phyloP scores from a whole-genome alignment of 2,113 vertebrate genomes.

The Saguinus imperator region DNA sequence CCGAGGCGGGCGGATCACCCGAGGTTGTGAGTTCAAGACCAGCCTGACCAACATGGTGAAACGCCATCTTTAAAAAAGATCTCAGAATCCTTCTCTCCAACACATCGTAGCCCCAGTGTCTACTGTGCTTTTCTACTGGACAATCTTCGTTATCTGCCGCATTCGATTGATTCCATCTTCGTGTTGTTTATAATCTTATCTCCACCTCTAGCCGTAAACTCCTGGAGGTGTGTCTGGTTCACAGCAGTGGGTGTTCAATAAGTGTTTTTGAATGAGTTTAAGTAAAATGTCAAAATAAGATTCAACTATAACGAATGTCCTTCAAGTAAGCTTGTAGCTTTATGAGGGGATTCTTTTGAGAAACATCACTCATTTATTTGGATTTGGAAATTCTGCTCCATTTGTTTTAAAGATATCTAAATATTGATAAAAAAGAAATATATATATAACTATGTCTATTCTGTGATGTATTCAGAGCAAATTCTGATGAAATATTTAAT shows the following conservation, averaged over 20 bases:
- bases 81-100: neutral
- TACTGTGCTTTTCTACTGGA: too few species aligned
- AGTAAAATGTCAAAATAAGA: neutral
- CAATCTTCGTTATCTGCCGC: rapidly evolving
- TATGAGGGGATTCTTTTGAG: neutral
- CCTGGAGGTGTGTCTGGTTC: neutral
- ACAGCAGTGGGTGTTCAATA: neutral
- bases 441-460: neutral
- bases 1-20: too few species aligned
- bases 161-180: too few species aligned
- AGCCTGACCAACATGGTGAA: too few species aligned
- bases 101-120: rapidly evolving
- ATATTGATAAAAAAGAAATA: neutral
- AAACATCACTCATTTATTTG: neutral
- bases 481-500: neutral
- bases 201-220: neutral
- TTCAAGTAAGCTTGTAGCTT: neutral
- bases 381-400: neutral
- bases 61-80: too few species aligned
- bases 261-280: neutral
- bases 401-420: neutral
- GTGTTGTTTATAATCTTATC: neutral
- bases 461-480: neutral
- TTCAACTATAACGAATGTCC: neutral
- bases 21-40: too few species aligned